These are phyloP conservation scores for Lepidocyrtoides sp. DNA, from an alignment of 2,888 invertebrate genomes.

Conservation along the genomic window DNA sequence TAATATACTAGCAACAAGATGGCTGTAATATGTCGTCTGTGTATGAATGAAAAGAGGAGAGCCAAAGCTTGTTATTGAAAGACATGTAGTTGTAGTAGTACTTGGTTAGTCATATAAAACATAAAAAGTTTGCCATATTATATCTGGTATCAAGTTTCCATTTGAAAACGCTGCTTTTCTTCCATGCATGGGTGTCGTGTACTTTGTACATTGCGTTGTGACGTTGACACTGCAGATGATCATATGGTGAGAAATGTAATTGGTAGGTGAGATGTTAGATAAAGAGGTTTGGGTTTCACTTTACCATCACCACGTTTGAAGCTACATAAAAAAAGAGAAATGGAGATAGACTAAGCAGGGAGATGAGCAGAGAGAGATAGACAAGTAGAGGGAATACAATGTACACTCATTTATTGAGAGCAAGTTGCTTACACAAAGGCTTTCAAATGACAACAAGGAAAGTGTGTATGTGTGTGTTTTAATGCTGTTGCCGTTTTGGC, in stretches of 20 bases:
- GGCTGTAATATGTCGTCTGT: no score
- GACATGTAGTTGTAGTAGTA: no score
- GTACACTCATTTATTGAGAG: neutral
- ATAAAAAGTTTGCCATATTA: neutral
- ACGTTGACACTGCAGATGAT: conserved; percentile 1
- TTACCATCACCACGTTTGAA: conserved; percentile 47
- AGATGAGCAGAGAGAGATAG: neutral
- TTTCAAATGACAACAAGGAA: neutral
- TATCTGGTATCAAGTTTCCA: conserved; percentile 38
- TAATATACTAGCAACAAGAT: neutral
- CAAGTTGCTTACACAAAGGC: conserved; percentile 3
- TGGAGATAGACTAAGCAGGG: neutral
- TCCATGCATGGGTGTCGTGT: neutral
- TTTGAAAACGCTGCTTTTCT: neutral
- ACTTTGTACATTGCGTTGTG: neutral
- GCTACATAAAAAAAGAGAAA: conserved; percentile 18
- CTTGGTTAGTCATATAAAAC: no score
- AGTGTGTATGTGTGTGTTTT: conserved; percentile 13
- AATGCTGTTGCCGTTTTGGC: conserved; percentile 43
- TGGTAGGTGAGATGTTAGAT: conserved; percentile 55
- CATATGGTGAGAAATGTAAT: conserved; percentile 56
- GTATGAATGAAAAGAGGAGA: neutral
- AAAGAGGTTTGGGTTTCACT: conserved; percentile 51
- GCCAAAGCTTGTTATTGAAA: neutral
- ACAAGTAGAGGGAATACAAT: neutral